Evolutionary conservation across 1,140 invertebrate species (phyloP).

Genomic region (Galendromus occidentalis): DNA sequence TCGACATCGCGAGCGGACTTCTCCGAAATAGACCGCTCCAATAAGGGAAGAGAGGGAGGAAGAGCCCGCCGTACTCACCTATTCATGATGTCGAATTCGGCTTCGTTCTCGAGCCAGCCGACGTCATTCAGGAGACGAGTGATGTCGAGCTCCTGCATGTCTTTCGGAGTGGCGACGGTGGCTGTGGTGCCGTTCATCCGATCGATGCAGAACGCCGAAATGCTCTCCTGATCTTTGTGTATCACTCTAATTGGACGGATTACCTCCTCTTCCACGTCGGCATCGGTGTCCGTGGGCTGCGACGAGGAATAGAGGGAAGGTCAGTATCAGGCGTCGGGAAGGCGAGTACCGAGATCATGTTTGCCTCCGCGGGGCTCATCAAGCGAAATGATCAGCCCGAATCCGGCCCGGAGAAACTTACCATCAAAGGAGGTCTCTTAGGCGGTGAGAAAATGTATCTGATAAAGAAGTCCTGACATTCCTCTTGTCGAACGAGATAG

Average conservation of each 20-base stretch:
- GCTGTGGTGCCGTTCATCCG: constrained; percentile 52
- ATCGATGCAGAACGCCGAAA: constrained; percentile 89
- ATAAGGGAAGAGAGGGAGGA: background rate
- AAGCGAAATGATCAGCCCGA: no score
- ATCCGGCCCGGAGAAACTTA: background rate
- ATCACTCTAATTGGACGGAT: constrained; percentile 71
- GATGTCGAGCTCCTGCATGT: constrained; percentile 94
- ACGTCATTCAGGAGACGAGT: constrained; percentile 64
- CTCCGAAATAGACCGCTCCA: no score
- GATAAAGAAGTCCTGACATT: constrained; percentile 84
- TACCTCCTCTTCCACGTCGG: constrained; percentile 19
- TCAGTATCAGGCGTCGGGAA: constrained; percentile 18
- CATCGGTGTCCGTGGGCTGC: constrained; percentile 17
- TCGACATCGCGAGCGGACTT: no score
- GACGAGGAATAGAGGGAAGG: constrained; percentile 19
- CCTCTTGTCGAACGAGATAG: constrained; percentile 74
- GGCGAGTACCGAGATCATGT: constrained; percentile 13
- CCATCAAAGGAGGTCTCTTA: background rate
- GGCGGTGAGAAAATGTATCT: constrained; percentile 58
- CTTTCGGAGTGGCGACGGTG: constrained; percentile 75
- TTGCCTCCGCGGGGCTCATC: background rate
- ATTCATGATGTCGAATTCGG: constrained; percentile 78
- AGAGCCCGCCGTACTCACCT: constrained; percentile 8
- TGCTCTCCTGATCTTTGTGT: constrained; percentile 96
- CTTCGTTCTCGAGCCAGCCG: constrained; percentile 76